Conservation (phyloP, 2,113 vertebrate species). For the Phocoena sinus region DNA sequence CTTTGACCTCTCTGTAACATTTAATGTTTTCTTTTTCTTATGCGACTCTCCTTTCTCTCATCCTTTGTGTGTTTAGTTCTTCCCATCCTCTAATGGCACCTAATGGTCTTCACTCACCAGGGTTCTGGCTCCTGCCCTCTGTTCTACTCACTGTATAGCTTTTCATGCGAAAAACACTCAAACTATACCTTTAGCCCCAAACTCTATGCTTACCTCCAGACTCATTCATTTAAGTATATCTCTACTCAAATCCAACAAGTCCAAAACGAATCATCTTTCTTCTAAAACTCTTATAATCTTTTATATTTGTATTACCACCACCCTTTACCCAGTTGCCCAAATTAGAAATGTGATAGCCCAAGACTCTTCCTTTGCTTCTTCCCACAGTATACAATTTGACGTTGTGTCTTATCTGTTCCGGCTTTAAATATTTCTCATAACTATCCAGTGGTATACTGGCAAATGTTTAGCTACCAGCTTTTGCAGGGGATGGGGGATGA, state of each 20-base stretch:
- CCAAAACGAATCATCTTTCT: background rate
- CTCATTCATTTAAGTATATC: background rate
- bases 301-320: background rate
- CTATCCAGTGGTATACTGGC: background rate
- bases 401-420: background rate
- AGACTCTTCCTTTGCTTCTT: background rate
- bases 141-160: background rate
- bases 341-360: background rate
- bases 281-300: background rate
- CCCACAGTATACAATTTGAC: background rate
- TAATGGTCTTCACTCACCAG: background rate
- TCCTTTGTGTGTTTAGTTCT: background rate
- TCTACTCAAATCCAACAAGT: background rate
- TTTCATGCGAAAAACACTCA: background rate
- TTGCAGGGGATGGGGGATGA: background rate
- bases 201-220: background rate
- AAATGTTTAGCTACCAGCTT: background rate
- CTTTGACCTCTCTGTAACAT: background rate
- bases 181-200: background rate
- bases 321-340: background rate
- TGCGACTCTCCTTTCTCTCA: background rate
- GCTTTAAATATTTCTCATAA: conserved; percentile 10
- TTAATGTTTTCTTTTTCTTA: background rate
- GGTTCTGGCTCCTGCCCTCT: background rate
- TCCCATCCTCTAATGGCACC: background rate